These are phyloP conservation scores for Amphibalanus amphitrite DNA, from an alignment of 1,140 invertebrate genomes.

Conservation along the genomic window DNA sequence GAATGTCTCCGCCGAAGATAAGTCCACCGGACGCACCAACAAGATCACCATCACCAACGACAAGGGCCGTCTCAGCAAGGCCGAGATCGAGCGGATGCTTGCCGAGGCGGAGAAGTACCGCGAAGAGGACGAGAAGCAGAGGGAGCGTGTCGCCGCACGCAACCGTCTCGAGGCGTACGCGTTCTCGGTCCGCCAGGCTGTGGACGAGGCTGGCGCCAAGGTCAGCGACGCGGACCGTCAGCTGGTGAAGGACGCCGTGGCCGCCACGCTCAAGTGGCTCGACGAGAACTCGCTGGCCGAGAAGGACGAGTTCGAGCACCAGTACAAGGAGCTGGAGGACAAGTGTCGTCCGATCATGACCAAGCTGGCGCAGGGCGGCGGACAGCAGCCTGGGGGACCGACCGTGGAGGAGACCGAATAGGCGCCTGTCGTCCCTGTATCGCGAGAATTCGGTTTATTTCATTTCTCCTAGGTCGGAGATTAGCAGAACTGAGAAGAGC, in stretches of 20 bases:
- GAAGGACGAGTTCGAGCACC: too few relatives aligned
- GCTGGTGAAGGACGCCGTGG: slow-evolving; percentile 32
- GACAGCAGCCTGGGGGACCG: slow-evolving; percentile 53
- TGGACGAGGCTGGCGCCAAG: slow-evolving; percentile 27
- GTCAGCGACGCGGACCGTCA: slow-evolving; percentile 37
- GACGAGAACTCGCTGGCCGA: too few relatives aligned
- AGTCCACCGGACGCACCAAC: slow-evolving; percentile 64
- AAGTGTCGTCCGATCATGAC: slow-evolving; percentile 23
- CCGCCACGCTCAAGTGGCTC: slow-evolving; percentile 28
- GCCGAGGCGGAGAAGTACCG: slow-evolving; percentile 25
- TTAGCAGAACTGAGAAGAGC: too few relatives aligned
- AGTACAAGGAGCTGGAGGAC: slow-evolving; percentile 25
- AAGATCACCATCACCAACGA: too few relatives aligned
- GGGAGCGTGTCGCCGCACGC: too few relatives aligned
- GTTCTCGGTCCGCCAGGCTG: slow-evolving; percentile 91
- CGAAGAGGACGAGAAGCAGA: slow-evolving; percentile 34
- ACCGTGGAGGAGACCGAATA: slow-evolving; percentile 93
- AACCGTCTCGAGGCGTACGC: slow-evolving; percentile 82
- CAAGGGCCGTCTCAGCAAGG: too few relatives aligned
- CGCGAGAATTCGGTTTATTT: too few relatives aligned
- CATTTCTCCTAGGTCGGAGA: too few relatives aligned
- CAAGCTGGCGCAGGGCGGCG: slow-evolving; percentile 18
- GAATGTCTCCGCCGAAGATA: slow-evolving; percentile 32
- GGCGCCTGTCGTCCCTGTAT: too few relatives aligned
- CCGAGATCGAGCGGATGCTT: slow-evolving; percentile 37